Percentiles rank a stretch among this genome's conserved stretches.
These are phyloP conservation scores for Rhorus exstirpatorius DNA, from an alignment of 2,888 invertebrate species.

Conservation along the genomic window DNA sequence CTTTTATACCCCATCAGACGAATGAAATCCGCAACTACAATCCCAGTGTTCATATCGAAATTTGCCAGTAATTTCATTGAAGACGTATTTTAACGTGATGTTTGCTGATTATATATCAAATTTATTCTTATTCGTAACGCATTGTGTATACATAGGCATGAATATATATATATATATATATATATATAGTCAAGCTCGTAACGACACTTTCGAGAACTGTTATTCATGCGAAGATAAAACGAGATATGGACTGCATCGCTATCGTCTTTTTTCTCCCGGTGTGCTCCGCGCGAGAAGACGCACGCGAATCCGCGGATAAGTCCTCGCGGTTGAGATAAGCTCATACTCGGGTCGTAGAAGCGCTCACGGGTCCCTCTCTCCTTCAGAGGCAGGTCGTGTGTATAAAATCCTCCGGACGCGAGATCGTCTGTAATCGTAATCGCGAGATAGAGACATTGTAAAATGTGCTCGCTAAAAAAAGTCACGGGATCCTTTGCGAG, in stretches of 20 bases:
- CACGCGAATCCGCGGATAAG: conserved; percentile 36
- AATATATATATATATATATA: neutral
- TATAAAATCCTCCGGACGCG: neutral
- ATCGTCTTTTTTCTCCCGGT: conserved; percentile 44
- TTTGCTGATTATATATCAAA: neutral
- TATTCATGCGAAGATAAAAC: conserved; percentile 74
- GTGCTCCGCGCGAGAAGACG: conserved; percentile 15
- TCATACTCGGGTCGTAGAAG: neutral
- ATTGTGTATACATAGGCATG: neutral
- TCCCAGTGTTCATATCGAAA: no score
- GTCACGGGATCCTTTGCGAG: conserved; percentile 5
- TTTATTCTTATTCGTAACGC: conserved; percentile 1
- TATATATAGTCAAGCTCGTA: conserved; percentile 46
- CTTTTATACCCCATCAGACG: no score
- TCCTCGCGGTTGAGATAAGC: conserved; percentile 34
- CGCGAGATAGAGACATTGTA: conserved; percentile 50
- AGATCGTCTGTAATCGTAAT: conserved; percentile 53
- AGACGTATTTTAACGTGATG: neutral
- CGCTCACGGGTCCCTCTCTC: neutral
- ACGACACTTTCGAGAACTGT: conserved; percentile 78
- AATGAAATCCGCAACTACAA: no score
- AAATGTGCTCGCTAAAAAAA: conserved; percentile 22
- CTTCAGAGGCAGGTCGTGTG: neutral
- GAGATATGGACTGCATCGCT: conserved; percentile 60
- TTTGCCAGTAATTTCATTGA: no score